Evolutionary conservation across 2,888 invertebrate species (phyloP).

Genomic region (Leptinotarsa peninsularis): DNA sequence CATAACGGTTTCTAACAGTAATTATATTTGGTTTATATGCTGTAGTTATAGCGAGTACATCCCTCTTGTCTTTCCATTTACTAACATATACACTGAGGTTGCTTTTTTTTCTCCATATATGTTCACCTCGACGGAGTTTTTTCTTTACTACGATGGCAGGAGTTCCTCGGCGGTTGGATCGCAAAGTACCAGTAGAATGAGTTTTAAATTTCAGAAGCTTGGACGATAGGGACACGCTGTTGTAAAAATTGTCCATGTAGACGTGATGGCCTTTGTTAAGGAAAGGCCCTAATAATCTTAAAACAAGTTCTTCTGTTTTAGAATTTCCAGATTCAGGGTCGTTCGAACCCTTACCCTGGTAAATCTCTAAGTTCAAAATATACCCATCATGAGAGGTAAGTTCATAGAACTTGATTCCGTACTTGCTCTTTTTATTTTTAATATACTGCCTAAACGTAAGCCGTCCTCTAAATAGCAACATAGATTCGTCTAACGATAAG

Average conservation of each 20-base stretch:
- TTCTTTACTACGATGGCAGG: constrained; percentile 28
- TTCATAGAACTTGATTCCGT: constrained; percentile 25
- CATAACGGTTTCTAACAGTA: constrained; percentile 32
- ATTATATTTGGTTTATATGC: constrained; percentile 26
- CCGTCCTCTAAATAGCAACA: constrained; percentile 28
- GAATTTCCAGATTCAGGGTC: constrained; percentile 9
- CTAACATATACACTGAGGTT: constrained; percentile 29
- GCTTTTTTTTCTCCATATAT: constrained; percentile 30
- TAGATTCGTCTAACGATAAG: constrained; percentile 28
- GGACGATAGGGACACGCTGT: constrained; percentile 19
- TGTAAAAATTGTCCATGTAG: constrained; percentile 3
- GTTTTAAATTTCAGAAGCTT: constrained; percentile 27
- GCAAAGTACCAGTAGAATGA: constrained; percentile 28
- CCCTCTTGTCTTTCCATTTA: constrained; percentile 31
- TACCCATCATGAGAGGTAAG: constrained; percentile 10
- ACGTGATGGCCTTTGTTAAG: constrained; percentile 6
- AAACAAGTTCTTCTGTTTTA: constrained; percentile 20
- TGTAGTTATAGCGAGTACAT: constrained; percentile 29
- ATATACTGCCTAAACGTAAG: constrained; percentile 26
- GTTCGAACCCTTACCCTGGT: constrained; percentile 12
- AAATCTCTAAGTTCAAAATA: constrained; percentile 14
- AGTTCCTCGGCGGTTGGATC: constrained; percentile 29
- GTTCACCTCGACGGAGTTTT: constrained; percentile 29
- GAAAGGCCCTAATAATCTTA: constrained; percentile 10
- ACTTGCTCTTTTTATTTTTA: constrained; percentile 26